Base-by-base conservation (phyloP, 2,888 invertebrate species). In the Melitaea athalia region DNA sequence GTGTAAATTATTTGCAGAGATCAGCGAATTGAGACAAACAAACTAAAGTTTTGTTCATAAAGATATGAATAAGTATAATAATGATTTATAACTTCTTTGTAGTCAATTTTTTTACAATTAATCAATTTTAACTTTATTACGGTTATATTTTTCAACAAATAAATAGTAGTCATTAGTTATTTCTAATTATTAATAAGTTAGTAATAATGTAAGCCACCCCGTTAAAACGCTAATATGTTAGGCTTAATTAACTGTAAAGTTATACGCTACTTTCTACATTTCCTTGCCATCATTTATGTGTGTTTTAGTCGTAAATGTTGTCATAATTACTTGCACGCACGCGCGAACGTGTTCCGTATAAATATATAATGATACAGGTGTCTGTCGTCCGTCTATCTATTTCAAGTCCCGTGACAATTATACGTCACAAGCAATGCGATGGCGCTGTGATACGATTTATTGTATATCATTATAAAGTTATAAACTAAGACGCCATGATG, bases 331-430 rank as follows among this genome's bases (percentile, higher is more conserved):
- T 7, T 55, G 33, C 33, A 52, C 17, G 33, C 12, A 43, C 55
- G 55, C 55, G 53, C 62, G 49, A 6, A 11, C 55, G 50, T 15
- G 17, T 10, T 24, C 7, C 64, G 50, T 50, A 63, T 61, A 45
- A 64, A 55, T 60, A 70, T 24, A 59, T 61, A 69, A 68, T 47
- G 64, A 64, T 66, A 77, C 88, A 89, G 87, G 87, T 89, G 89
- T 89, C 89, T 89, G 82, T 78, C 78, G 80, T 71, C 72, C 81
- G 89, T 89, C 89, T 88, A 64, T 84, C 84, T 89, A 88, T 87
- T 87, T 69, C 75, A 77, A 50, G 75, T 77, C 77, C 75, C 66
- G 77, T 80, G 83, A 84, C 82, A 81, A 72, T 68, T 66, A 83
- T 84, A 79, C 87, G 86, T 85, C 86, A 85, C 75, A 70, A 62